Conservation (phyloP, 2,888 invertebrate genomes). For the Bombyx huttoni region DNA sequence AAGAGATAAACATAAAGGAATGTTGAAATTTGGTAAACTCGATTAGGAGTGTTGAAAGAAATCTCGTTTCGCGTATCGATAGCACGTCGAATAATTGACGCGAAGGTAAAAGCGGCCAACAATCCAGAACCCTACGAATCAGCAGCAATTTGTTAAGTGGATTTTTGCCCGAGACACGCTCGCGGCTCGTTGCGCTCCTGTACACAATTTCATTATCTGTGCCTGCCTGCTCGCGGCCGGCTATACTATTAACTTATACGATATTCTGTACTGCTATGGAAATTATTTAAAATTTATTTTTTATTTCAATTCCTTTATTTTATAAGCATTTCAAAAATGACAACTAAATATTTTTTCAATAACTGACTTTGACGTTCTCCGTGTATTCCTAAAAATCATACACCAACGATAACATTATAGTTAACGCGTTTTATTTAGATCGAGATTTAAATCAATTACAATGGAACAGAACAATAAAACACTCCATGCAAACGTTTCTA, state of each 20-base stretch:
- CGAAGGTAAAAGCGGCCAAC: slow-evolving; percentile 65
- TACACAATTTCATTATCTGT: slow-evolving; percentile 73
- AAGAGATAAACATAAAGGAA: too few species aligned
- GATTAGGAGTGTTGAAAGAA: background rate
- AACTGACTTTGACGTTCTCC: too few species aligned
- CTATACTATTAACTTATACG: slow-evolving; percentile 63
- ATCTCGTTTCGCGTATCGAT: slow-evolving; percentile 41
- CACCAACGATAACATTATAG: too few species aligned
- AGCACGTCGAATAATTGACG: slow-evolving; percentile 61
- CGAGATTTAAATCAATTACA: slow-evolving; percentile 8
- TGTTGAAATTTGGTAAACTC: background rate
- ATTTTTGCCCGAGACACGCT: slow-evolving; percentile 72
- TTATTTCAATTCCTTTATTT: slow-evolving; percentile 1
- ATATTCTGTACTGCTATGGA: slow-evolving; percentile 52
- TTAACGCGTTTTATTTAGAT: too few species aligned
- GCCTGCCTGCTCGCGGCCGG: slow-evolving; percentile 51
- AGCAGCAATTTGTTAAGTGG: slow-evolving; percentile 75
- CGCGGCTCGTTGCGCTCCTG: slow-evolving; percentile 69
- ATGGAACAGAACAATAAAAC: slow-evolving; percentile 10
- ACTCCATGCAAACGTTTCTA: slow-evolving; percentile 23
- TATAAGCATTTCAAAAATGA: background rate
- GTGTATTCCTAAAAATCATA: too few species aligned
- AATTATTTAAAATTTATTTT: slow-evolving; percentile 29
- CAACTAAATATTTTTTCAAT: too few species aligned
- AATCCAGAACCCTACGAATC: slow-evolving; percentile 71